These are phyloP conservation scores for Triplophysa tibetana DNA, from an alignment of 2,113 vertebrate genomes.

Conservation along the genomic window DNA sequence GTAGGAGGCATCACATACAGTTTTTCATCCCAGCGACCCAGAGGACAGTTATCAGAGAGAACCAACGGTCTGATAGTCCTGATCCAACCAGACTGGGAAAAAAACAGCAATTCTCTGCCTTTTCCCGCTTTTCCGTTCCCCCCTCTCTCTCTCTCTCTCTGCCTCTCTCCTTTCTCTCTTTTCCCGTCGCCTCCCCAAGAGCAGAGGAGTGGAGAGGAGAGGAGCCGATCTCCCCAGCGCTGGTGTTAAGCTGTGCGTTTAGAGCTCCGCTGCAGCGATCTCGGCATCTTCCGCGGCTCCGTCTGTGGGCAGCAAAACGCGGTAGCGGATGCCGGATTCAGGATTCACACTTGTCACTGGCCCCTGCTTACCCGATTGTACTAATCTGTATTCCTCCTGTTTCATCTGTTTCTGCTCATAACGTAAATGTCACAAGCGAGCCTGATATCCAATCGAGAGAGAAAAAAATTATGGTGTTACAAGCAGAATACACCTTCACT, in stretches of 20 bases:
- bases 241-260: constrained; percentile 51
- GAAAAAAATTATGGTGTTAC: constrained; percentile 8
- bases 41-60: constrained; percentile 56
- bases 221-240: constrained; percentile 36
- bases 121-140: constrained; percentile 39
- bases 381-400: constrained; percentile 15
- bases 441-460: constrained; percentile 1
- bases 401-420: constrained; percentile 21
- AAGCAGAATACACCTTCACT: constrained; percentile 21
- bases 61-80: constrained; percentile 26
- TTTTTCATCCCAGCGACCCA: constrained; percentile 63
- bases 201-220: constrained; percentile 48
- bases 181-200: constrained; percentile 41
- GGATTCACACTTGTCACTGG: constrained; percentile 37
- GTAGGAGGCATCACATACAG: constrained; percentile 74
- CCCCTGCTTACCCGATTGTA: not conserved
- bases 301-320: constrained; percentile 31
- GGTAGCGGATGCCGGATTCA: constrained; percentile 40
- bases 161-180: constrained; percentile 44
- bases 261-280: constrained; percentile 52
- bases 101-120: constrained; percentile 25
- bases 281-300: constrained; percentile 46
- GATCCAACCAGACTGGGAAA: constrained; percentile 40
- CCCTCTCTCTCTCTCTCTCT: not conserved
- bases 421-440: constrained; percentile 22